phyloP scores from a whole-genome alignment of 2,888 invertebrate species.

The Bedellia somnulentella region DNA sequence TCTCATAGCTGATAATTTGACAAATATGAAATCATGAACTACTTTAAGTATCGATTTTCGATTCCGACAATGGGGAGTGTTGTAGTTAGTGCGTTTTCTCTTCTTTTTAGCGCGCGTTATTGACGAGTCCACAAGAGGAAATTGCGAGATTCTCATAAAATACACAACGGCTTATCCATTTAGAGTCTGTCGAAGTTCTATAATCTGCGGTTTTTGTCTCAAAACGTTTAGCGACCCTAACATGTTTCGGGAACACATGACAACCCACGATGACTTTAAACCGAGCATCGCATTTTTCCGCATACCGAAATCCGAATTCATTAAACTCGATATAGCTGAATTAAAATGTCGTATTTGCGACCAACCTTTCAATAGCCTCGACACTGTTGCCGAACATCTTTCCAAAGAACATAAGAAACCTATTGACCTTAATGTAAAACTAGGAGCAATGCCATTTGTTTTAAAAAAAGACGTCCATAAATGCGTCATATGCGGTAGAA shows the following conservation, averaged over 20 bases:
- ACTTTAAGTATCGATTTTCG: too few species aligned
- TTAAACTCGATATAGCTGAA: slow-evolving; percentile 38
- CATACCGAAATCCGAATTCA: slow-evolving; percentile 37
- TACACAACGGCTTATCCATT: slow-evolving; percentile 47
- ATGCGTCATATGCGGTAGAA: slow-evolving; percentile 37
- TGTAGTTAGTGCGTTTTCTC: too few species aligned
- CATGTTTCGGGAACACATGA: slow-evolving; percentile 32
- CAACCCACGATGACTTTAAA: slow-evolving; percentile 26
- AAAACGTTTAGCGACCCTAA: slow-evolving; percentile 37
- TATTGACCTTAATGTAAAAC: slow-evolving; percentile 22
- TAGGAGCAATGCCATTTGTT: slow-evolving; percentile 41
- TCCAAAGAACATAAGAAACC: slow-evolving; percentile 18
- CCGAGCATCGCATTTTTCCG: slow-evolving; percentile 35
- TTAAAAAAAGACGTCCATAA: slow-evolving; percentile 26
- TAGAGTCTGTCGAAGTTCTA: slow-evolving; percentile 41
- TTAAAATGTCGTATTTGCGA: slow-evolving; percentile 29
- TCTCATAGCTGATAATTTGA: too few species aligned
- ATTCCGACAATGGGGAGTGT: too few species aligned
- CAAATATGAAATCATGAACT: too few species aligned
- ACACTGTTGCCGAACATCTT: slow-evolving; percentile 26
- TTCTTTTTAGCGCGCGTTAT: slow-evolving; percentile 10
- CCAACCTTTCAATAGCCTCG: slow-evolving; percentile 18
- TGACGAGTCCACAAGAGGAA: slow-evolving; percentile 17
- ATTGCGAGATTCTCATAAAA: slow-evolving; percentile 37
- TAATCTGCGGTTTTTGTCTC: slow-evolving; percentile 47